A percentile compares a stretch with the other conserved stretches of the same genome.
Evolutionary conservation across 2,888 invertebrate species (phyloP).

Genomic region (Aporophyla lueneburgensis): DNA sequence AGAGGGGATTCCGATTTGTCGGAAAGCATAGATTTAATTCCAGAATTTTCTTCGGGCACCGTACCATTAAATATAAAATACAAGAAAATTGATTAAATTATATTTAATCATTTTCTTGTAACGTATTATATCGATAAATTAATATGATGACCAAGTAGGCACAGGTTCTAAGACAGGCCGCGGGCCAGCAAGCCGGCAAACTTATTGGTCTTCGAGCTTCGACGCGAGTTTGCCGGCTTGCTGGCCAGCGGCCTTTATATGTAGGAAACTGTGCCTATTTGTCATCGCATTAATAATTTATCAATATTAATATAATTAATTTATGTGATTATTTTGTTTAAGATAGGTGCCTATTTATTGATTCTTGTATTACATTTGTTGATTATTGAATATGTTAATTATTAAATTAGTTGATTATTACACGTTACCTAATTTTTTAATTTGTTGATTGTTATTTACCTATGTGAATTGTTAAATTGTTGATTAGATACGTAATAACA

Average conservation of each 20-base stretch:
- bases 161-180: conserved; percentile 22
- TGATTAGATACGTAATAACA: conserved; percentile 1
- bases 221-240: conserved; percentile 8
- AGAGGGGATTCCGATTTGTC: conserved; percentile 1
- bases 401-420: conserved; percentile 31
- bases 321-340: conserved; percentile 25
- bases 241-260: conserved; percentile 34
- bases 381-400: conserved; percentile 14
- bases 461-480: neutral
- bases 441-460: conserved; percentile 30
- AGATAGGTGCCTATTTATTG: conserved; percentile 22
- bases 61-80: conserved; percentile 35
- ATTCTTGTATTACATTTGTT: conserved; percentile 22
- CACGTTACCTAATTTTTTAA: conserved; percentile 22
- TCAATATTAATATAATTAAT: conserved; percentile 24
- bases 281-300: conserved; percentile 28
- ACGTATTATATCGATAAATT: conserved; percentile 14
- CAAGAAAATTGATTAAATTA: conserved; percentile 37
- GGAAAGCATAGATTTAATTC: conserved; percentile 29
- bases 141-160: conserved; percentile 26
- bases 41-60: conserved; percentile 30
- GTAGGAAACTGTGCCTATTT: conserved; percentile 29
- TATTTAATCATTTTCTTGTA: conserved; percentile 26
- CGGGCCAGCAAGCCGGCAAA: conserved; percentile 23
- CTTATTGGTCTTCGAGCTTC: conserved; percentile 18